These are phyloP conservation scores for Thoracochromis brauschi DNA, from an alignment of 2,113 vertebrate species.

Conservation along the genomic window DNA sequence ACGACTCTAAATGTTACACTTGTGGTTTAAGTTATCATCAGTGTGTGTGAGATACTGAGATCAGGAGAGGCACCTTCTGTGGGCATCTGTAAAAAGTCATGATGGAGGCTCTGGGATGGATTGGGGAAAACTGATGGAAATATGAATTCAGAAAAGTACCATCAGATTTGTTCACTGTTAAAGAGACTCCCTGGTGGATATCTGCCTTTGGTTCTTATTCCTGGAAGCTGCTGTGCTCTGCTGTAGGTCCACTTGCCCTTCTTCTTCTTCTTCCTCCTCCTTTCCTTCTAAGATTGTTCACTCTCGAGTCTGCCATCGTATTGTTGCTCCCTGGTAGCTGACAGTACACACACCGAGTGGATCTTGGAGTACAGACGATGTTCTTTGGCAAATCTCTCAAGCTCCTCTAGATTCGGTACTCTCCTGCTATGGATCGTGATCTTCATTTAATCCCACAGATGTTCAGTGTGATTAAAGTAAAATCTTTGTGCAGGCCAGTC, in stretches of 20 bases:
- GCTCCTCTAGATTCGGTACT: neutral
- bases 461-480: neutral
- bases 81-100: neutral
- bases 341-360: neutral
- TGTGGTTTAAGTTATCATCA: neutral
- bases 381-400: neutral
- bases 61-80: neutral
- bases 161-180: neutral
- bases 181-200: neutral
- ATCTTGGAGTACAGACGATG: neutral
- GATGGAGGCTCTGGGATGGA: neutral
- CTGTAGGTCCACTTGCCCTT: neutral
- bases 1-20: neutral
- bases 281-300: neutral
- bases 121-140: neutral
- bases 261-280: neutral
- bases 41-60: neutral
- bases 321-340: neutral
- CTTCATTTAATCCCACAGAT: neutral
- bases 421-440: neutral
- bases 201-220: neutral
- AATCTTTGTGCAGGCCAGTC: neutral
- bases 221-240: neutral
- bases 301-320: rapidly evolving
- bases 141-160: neutral